Evolutionary conservation across 2,888 invertebrate species (phyloP).

Genomic region (Phorcus lineatus): DNA sequence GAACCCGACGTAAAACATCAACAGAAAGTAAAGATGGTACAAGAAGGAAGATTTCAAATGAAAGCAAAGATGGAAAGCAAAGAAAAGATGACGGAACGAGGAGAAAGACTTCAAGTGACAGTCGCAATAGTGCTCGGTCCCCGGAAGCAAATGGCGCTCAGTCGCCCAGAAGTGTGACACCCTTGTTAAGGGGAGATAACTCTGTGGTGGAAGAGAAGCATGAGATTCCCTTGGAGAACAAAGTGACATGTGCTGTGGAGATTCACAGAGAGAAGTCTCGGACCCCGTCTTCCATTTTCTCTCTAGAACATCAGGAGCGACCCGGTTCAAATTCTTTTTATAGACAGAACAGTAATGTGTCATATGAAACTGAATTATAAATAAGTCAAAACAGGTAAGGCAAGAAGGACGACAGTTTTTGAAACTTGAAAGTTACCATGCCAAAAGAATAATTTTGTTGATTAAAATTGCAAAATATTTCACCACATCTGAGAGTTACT

Average conservation of each 20-base stretch:
- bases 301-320: slow-evolving; percentile 7
- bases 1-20: not conserved
- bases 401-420: no score
- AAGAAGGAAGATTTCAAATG: not conserved
- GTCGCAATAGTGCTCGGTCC: not conserved
- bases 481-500: no score
- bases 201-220: not conserved
- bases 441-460: no score
- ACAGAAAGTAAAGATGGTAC: not conserved
- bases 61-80: not conserved
- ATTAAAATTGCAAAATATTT: no score
- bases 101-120: not conserved
- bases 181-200: not conserved
- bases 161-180: not conserved
- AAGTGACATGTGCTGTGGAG: slow-evolving; percentile 66
- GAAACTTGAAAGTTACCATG: no score
- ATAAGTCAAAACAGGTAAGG: not conserved
- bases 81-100: not conserved
- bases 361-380: slow-evolving; percentile 4
- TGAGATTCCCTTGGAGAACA: slow-evolving; percentile 58
- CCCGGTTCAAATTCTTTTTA: not conserved
- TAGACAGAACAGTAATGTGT: slow-evolving; percentile 13
- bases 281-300: slow-evolving; percentile 45
- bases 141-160: not conserved
- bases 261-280: slow-evolving; percentile 65